Conservation (phyloP, 1,140 invertebrate genomes). For the Portunus trituberculatus region DNA sequence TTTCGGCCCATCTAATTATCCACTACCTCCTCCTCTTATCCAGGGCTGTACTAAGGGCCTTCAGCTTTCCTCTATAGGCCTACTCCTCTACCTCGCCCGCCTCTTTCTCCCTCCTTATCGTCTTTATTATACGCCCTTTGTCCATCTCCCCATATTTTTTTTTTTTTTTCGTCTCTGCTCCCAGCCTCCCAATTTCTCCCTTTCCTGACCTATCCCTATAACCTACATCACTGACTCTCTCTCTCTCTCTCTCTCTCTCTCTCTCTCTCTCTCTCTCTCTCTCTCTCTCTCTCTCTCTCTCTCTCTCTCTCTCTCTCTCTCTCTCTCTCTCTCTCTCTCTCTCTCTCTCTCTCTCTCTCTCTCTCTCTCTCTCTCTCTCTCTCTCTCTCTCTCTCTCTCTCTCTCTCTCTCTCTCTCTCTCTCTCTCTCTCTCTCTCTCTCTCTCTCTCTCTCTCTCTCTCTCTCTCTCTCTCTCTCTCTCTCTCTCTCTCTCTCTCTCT, state of each 20-base stretch:
- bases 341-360: background rate
- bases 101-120: too few species aligned
- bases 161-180: too few species aligned
- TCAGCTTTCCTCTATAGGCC: background rate
- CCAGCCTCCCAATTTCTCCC: too few species aligned
- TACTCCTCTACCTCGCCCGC: background rate
- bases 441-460: constrained; percentile 50
- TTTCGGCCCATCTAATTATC: background rate
- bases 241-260: too few species aligned
- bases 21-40: background rate
- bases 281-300: background rate
- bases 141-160: too few species aligned
- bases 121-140: too few species aligned
- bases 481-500: constrained; percentile 52
- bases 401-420: constrained; percentile 38
- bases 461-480: constrained; percentile 56
- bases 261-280: background rate
- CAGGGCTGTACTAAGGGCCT: too few species aligned
- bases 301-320: background rate
- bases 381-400: constrained; percentile 16
- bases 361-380: constrained; percentile 11
- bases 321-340: background rate
- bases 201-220: too few species aligned
- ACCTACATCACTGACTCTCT: too few species aligned
- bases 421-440: constrained; percentile 50